These are phyloP conservation scores for Drosophila ohnishii DNA, from an alignment of 1,140 invertebrate species.

Conservation along the genomic window DNA sequence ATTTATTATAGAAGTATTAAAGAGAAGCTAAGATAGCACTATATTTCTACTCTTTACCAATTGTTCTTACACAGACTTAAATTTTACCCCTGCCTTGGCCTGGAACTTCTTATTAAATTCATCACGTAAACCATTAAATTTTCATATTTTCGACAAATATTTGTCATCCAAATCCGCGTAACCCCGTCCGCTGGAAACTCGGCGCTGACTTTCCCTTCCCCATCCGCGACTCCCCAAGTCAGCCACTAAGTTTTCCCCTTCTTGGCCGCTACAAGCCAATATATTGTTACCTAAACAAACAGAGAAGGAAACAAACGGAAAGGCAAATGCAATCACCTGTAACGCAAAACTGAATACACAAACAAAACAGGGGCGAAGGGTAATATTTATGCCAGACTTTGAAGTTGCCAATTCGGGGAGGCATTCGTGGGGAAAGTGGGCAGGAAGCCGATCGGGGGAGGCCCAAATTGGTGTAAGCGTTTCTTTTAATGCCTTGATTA, in stretches of 20 bases:
- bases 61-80: not conserved
- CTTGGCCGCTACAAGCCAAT: conserved; percentile 41
- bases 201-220: conserved; percentile 6
- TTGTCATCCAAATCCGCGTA: conserved; percentile 33
- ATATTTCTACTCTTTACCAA: not conserved
- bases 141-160: conserved; percentile 56
- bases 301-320: conserved; percentile 36
- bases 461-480: conserved; percentile 50
- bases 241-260: conserved; percentile 31
- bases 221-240: not conserved
- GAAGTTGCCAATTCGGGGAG: conserved; percentile 67
- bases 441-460: not conserved
- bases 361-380: conserved; percentile 63
- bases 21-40: too few species aligned
- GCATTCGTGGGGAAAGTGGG: conserved; percentile 18
- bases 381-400: conserved; percentile 67
- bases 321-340: conserved; percentile 76
- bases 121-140: conserved; percentile 46
- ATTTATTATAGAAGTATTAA: too few species aligned
- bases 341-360: conserved; percentile 77
- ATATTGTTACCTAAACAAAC: conserved; percentile 74
- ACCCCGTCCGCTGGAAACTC: conserved; percentile 25
- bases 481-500: conserved; percentile 74
- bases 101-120: not conserved
- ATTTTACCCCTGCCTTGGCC: not conserved